Base-by-base conservation (phyloP, 92 coral and sea anemone genomes). In the Virgularia gustaviana region DNA sequence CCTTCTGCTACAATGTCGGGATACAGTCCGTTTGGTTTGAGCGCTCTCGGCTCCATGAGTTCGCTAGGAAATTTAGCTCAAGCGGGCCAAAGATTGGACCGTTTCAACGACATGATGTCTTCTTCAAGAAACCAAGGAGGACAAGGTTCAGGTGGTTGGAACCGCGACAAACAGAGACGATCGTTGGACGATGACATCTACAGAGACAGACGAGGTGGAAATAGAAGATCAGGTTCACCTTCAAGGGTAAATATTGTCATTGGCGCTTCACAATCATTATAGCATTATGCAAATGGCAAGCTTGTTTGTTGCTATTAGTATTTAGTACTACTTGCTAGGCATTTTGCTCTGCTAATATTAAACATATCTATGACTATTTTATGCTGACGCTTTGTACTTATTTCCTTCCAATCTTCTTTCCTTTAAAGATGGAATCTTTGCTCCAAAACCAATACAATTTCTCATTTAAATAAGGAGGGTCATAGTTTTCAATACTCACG, bases 1-100 rank as follows among this genome's bases (percentile, higher is more conserved):
- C n/a, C n/a, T n/a, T n/a, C n/a, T n/a, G n/a, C n/a, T n/a, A 41
- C 71, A 41, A 67, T 67, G 74, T 67, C 74, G 1, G 74, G 74
- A 33, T 67, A 45, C 7, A 53, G 59, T 30, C 51, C 51, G 37
- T 67, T 67, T 49, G 74, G 74, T 30, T 47, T 67, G 4, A 49
- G 54, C 23, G 51, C 74, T 67, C 74, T 45, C 2, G 74, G 74
- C 20, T 67, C 74, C 2, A 67, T 67, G 59, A 67, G 58, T 24
- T 30, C 60, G 74, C 42, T 67, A 1, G 74, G 74, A 67, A 67
- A 29, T 10, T 20, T 67, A 29, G 74, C 74, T 2, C 58, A 67
- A 36, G 45, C 74, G 4, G 74, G 58, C 19, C 74, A 67, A 67
- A 28, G 74, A n/a, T 30, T 64, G 4, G 71, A 64, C 42, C 71